Conservation (phyloP, 2,113 vertebrate species). For the Chloropsis cyanopogon region DNA sequence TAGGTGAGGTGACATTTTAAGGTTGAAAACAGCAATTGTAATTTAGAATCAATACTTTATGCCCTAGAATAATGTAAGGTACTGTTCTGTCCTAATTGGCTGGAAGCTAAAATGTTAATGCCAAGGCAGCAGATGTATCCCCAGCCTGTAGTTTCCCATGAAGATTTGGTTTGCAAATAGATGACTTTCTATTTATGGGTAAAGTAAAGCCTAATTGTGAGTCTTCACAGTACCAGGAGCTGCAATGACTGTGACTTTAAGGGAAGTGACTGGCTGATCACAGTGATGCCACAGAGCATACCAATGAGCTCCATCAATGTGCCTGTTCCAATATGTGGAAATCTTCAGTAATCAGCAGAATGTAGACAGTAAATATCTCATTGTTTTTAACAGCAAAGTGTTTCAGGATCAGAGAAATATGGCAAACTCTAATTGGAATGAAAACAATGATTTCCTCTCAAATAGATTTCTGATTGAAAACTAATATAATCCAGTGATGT, state of each 20-base stretch:
- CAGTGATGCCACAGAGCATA: not conserved
- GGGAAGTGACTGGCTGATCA: constrained; percentile 43
- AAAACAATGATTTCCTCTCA: constrained; percentile 13
- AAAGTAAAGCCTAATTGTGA: constrained; percentile 31
- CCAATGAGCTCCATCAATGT: not conserved
- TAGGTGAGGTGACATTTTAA: constrained; percentile 50
- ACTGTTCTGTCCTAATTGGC: constrained; percentile 54
- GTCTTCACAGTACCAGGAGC: constrained; percentile 38
- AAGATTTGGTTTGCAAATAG: constrained; percentile 47
- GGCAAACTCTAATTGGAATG: not conserved
- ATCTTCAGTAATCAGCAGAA: constrained; percentile 18
- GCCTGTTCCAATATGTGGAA: not conserved
- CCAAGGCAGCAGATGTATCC: constrained; percentile 8
- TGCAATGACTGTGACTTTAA: constrained; percentile 7
- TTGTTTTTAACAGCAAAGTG: constrained; percentile 27
- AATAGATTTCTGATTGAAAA: constrained; percentile 21
- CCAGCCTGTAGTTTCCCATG: constrained; percentile 34
- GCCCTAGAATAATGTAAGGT: constrained; percentile 17
- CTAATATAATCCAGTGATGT: constrained; percentile 18
- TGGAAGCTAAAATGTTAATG: constrained; percentile 46
- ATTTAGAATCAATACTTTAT: constrained; percentile 64
- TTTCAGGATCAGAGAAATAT: constrained; percentile 10
- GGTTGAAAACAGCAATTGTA: constrained; percentile 55
- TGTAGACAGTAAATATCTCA: constrained; percentile 30
- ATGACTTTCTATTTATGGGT: constrained; percentile 49